These are phyloP conservation scores for Oscheius sp. DNA, from an alignment of 2,888 invertebrate genomes.

Conservation along the genomic window DNA sequence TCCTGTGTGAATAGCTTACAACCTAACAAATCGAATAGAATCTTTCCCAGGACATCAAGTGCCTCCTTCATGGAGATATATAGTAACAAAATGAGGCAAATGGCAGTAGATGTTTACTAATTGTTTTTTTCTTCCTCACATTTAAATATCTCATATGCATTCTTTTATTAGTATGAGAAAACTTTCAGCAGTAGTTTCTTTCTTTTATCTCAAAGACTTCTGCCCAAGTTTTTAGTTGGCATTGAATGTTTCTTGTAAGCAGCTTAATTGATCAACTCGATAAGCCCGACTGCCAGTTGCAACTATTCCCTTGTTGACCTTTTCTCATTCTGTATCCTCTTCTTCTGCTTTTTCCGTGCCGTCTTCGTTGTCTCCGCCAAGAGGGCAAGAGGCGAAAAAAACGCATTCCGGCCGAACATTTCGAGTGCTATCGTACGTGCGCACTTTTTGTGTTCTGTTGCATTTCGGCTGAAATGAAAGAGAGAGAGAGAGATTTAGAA, in stretches of 20 bases:
- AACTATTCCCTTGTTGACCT: neutral
- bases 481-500: neutral
- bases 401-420: constrained; percentile 20
- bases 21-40: no score
- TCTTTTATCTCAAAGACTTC: neutral
- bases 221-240: neutral
- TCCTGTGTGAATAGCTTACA: no score
- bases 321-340: neutral
- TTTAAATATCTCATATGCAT: no score
- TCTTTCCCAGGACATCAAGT: no score
- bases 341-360: no score
- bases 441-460: constrained; percentile 20
- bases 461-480: no score
- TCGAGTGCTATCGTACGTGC: constrained; percentile 27
- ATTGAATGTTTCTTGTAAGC: constrained; percentile 17
- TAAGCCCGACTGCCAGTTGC: constrained; percentile 11
- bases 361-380: constrained; percentile 11
- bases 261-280: constrained; percentile 26
- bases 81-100: no score
- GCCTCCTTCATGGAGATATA: no score
- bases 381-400: constrained; percentile 20
- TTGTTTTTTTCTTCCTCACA: no score
- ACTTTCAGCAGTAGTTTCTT: no score
- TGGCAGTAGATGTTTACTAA: no score
- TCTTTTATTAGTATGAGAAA: no score